Evolutionary conservation across 2,888 invertebrate genomes (phyloP), one percentile per base, ranked within the genome.

Genomic region (Hanleya hanleyi): DNA sequence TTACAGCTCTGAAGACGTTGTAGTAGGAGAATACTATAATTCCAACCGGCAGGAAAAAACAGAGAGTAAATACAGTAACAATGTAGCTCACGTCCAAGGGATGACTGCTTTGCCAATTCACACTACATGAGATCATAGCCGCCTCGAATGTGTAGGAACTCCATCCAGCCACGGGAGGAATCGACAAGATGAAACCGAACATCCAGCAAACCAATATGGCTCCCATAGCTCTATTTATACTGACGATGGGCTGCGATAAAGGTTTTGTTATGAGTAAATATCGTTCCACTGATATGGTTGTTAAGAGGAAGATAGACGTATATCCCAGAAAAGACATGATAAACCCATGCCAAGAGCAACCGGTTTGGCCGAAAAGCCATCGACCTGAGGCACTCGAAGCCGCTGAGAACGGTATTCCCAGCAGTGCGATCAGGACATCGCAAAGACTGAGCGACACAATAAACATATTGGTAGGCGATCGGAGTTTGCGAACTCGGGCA

Each of bases 221-320:
- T 0, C 74, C 32, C 18, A 68, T 65, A 22, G 83, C 83, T 22
- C 82, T 78, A 35, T 77, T 70, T 22, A 72, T 69, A 1, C 83
- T 84, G 15, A 87, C 82, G 37, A 77, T 76, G 2, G 76, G 41
- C 1, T 79, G 75, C 38, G 77, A 75, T 15, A 82, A 67, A 0
- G 86, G 85, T 26, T 81, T 84, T 29, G 83, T 83, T 61, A 87
- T 87, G 33, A 85, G 82, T n/a, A 85, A 76, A 72, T 84, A 87
- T 22, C 86, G 76, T 69, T 86, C 85, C 1, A 85, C 71, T 18
- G 87, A 83, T 12, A 87, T 83, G 1, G 86, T 84, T 6, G 82
- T 79, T 26, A 87, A 71, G 15, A 86, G 75, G 62, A 85, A 85
- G 73, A 87, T 79, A 38, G 83, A 81, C 3, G 82, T 65, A 26